phyloP scores from a whole-genome alignment of 2,113 vertebrate species.

The Mola mola region DNA sequence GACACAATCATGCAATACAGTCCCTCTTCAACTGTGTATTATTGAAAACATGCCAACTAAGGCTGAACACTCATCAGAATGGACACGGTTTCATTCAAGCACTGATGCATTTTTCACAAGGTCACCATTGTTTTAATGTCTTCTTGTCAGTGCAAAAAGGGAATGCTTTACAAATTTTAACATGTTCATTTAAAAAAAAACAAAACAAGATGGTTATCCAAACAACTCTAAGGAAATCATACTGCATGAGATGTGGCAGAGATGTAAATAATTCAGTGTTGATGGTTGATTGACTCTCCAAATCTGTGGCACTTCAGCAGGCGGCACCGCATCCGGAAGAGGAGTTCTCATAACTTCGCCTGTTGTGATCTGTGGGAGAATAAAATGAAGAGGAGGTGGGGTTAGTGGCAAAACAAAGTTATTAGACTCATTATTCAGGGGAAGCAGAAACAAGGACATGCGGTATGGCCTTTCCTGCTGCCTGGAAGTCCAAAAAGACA shows the following conservation, averaged over 20 bases:
- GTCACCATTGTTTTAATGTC: constrained; percentile 55
- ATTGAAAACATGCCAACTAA: background rate
- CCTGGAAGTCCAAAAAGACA: constrained; percentile 14
- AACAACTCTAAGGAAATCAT: constrained; percentile 37
- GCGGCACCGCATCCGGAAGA: constrained; percentile 1
- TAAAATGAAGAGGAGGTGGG: background rate
- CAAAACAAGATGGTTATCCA: too few species aligned
- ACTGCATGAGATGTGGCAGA: constrained; percentile 26
- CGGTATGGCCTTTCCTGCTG: background rate
- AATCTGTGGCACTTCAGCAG: constrained; percentile 3
- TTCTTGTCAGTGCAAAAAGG: constrained; percentile 59
- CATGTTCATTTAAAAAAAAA: constrained; percentile 36
- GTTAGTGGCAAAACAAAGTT: constrained; percentile 19
- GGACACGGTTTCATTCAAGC: background rate
- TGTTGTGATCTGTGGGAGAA: constrained; percentile 29
- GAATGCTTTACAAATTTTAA: constrained; percentile 66
- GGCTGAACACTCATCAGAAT: too few species aligned
- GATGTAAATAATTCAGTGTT: background rate
- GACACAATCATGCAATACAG: background rate
- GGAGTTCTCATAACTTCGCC: constrained; percentile 19
- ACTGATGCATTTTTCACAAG: constrained; percentile 6
- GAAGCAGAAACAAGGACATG: constrained; percentile 3
- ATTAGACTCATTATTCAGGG: background rate
- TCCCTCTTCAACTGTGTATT: too few species aligned
- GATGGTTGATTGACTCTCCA: constrained; percentile 1